A percentile compares a stretch with the other conserved stretches of the same genome.
phyloP scores from a whole-genome alignment of 2,797 vertebrate species.

The Nannoperca australis region DNA sequence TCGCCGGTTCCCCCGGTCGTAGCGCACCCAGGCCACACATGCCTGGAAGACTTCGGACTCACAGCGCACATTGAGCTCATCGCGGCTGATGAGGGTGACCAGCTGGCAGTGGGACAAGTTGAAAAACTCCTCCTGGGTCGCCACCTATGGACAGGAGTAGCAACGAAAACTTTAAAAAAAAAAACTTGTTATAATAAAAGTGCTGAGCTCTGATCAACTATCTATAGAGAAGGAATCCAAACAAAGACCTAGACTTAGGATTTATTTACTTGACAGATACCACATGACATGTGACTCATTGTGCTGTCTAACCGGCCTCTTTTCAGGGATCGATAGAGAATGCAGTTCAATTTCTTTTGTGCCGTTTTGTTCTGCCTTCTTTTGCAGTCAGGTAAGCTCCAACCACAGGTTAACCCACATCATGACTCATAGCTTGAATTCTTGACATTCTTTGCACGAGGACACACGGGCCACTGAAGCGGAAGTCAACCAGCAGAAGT shows the following conservation, averaged over 20 bases:
- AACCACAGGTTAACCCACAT: constrained; percentile 25
- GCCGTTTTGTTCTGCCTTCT: neutral
- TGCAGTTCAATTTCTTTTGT: neutral
- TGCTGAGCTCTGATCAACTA: neutral
- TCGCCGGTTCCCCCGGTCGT: constrained; percentile 89
- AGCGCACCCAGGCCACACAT: constrained; percentile 94
- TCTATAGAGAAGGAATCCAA: neutral
- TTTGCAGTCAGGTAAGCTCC: constrained; percentile 10
- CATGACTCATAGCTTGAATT: constrained; percentile 49
- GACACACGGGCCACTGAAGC: neutral
- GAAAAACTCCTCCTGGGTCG: constrained; percentile 96
- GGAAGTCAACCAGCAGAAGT: constrained; percentile 5
- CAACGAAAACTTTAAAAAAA: neutral
- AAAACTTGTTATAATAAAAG: neutral
- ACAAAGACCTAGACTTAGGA: neutral
- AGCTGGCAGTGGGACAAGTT: constrained; percentile 95
- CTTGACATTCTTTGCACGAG: neutral
- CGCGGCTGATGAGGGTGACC: constrained; percentile 93
- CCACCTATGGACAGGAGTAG: constrained; percentile 82
- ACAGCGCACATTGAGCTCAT: constrained; percentile 96
- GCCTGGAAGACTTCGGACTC: constrained; percentile 97
- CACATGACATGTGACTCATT: neutral
- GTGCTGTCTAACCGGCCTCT: neutral
- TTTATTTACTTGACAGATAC: neutral
- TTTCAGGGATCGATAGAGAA: neutral